Conservation (phyloP, 2,797 vertebrate genomes). For the Melanotaenia pygmaea region DNA sequence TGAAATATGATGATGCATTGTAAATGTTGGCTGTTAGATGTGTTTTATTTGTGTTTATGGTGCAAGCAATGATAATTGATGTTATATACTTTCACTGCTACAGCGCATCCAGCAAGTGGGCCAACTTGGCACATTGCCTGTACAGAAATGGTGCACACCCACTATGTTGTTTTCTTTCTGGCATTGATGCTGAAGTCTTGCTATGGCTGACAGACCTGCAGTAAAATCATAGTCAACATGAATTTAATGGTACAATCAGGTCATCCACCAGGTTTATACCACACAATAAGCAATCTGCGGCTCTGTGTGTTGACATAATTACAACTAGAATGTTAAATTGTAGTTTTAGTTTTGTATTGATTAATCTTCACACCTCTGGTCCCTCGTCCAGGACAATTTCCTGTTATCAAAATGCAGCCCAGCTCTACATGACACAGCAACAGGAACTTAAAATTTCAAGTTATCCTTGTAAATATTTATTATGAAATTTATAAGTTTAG, state of each 20-base stretch:
- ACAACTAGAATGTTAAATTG: no score
- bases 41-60: background rate
- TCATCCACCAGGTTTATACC: background rate
- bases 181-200: background rate
- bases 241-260: background rate
- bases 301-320: background rate
- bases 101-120: background rate
- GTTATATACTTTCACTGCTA: background rate
- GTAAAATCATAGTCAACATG: background rate
- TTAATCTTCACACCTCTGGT: background rate
- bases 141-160: background rate
- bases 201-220: background rate
- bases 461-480: no score
- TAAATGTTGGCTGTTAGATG: background rate
- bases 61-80: background rate
- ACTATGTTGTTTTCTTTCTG: background rate
- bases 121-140: background rate
- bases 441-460: no score
- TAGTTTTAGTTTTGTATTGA: background rate
- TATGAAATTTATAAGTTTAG: no score
- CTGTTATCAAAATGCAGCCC: no score
- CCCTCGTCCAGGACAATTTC: background rate
- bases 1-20: background rate
- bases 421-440: no score
- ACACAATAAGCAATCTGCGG: background rate